These are phyloP conservation scores for Harpagifer antarcticus DNA, from an alignment of 2,797 vertebrate genomes.

Conservation along the genomic window DNA sequence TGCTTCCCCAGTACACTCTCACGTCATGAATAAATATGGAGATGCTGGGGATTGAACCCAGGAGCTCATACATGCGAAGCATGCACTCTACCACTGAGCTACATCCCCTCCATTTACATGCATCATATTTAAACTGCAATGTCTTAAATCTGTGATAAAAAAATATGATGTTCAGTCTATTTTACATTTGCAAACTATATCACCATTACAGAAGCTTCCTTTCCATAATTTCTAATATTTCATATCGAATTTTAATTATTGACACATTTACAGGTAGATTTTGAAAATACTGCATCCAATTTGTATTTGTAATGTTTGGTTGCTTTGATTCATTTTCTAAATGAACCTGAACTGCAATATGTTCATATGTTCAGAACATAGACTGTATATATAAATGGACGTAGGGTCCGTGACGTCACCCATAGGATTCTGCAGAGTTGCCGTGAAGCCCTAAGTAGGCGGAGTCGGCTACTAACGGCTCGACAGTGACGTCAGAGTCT, in stretches of 20 bases:
- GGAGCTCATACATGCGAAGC: conserved; percentile 28
- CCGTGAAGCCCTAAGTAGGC: too few species aligned
- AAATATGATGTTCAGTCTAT: too few species aligned
- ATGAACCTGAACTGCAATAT: neutral
- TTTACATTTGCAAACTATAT: too few species aligned
- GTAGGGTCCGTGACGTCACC: too few species aligned
- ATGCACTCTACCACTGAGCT: conserved; percentile 40
- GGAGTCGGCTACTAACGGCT: too few species aligned
- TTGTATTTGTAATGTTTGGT: neutral
- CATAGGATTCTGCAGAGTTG: too few species aligned
- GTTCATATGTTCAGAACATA: neutral
- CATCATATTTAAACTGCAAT: neutral
- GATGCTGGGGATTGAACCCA: conserved; percentile 11
- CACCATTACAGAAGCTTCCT: too few species aligned
- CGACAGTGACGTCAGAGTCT: too few species aligned
- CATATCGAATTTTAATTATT: neutral
- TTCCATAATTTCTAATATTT: neutral
- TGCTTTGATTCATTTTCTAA: neutral
- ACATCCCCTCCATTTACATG: conserved; percentile 6
- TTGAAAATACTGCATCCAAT: neutral
- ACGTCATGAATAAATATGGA: too few species aligned
- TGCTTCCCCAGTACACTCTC: too few species aligned
- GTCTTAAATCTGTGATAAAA: neutral
- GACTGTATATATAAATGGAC: too few species aligned
- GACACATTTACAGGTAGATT: neutral